A percentile compares a stretch with the other conserved stretches of the same genome.
Conservation (phyloP, 2,888 invertebrate genomes). For the Drosophila acutilabella region DNA sequence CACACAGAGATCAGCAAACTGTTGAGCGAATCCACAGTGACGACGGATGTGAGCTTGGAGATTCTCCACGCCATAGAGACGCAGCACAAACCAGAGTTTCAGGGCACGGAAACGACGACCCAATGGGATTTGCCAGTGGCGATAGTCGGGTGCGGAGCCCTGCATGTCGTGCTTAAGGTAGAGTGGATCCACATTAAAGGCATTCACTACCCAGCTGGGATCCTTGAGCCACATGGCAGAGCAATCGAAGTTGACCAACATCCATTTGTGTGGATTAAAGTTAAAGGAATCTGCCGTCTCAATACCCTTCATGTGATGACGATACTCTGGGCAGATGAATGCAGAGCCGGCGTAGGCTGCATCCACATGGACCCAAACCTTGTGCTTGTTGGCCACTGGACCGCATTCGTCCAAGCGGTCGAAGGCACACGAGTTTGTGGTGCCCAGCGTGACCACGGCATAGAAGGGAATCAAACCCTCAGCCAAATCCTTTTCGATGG, state of each 20-base stretch:
- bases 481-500: conserved; percentile 93
- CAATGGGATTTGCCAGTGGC: conserved; percentile 98
- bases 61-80: conserved; percentile 95
- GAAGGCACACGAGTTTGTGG: conserved; percentile 98
- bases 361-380: conserved; percentile 97
- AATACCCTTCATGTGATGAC: conserved; percentile 94
- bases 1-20: conserved; percentile 92
- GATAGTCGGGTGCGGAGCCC: conserved; percentile 95
- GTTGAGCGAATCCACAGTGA: conserved; percentile 93
- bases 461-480: conserved; percentile 98
- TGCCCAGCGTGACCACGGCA: conserved; percentile 96
- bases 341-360: conserved; percentile 98
- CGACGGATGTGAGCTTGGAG: conserved; percentile 94
- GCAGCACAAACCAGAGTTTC: conserved; percentile 97
- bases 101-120: conserved; percentile 96
- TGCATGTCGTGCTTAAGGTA: conserved; percentile 98
- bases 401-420: conserved; percentile 96
- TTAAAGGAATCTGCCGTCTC: conserved; percentile 98
- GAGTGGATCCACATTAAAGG: conserved; percentile 98
- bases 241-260: conserved; percentile 99
- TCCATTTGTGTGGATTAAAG: conserved; percentile 99
- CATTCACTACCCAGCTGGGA: conserved; percentile 95
- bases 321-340: conserved; percentile 98
- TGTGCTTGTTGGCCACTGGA: conserved; percentile 91
- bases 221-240: conserved; percentile 98